phyloP scores from a whole-genome alignment of 2,113 vertebrate genomes.

The Spea bombifrons region DNA sequence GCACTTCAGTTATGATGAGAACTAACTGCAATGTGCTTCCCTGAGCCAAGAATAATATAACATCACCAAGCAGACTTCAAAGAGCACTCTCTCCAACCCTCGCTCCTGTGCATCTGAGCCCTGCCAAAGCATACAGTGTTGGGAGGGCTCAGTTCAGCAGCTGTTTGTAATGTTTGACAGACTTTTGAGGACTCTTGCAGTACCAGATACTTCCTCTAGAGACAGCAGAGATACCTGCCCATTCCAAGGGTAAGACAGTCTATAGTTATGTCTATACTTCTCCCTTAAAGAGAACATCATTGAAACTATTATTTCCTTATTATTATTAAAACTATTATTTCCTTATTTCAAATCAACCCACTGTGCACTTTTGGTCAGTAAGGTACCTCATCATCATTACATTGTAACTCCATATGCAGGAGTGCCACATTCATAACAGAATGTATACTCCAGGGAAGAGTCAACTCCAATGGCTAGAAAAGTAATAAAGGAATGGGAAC shows the following conservation, averaged over 20 bases:
- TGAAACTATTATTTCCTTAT: too few relatives aligned
- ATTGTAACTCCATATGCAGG: too few relatives aligned
- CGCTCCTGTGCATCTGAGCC: constrained; percentile 71
- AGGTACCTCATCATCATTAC: too few relatives aligned
- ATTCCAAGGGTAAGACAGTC: not conserved
- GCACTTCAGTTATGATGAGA: constrained; percentile 62
- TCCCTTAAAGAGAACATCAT: not conserved
- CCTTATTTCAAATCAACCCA: too few relatives aligned
- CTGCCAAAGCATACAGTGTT: constrained; percentile 69
- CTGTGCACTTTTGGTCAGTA: too few relatives aligned
- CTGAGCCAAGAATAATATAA: constrained; percentile 84
- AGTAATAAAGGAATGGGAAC: too few relatives aligned
- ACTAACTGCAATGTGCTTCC: constrained; percentile 77
- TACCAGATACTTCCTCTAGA: constrained; percentile 57
- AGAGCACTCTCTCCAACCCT: constrained; percentile 60
- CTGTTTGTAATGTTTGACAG: constrained; percentile 65
- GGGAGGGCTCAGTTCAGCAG: constrained; percentile 59
- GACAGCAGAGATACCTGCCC: constrained; percentile 51
- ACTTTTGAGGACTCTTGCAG: constrained; percentile 58
- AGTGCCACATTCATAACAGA: too few relatives aligned
- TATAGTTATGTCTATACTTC: not conserved
- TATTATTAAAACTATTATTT: too few relatives aligned
- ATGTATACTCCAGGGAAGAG: too few relatives aligned
- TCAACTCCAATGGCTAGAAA: too few relatives aligned
- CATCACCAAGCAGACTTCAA: constrained; percentile 77